A percentile compares a stretch with the other conserved stretches of the same genome.
phyloP scores from a whole-genome alignment of 2,797 vertebrate species.

The Cyprinella venusta region DNA sequence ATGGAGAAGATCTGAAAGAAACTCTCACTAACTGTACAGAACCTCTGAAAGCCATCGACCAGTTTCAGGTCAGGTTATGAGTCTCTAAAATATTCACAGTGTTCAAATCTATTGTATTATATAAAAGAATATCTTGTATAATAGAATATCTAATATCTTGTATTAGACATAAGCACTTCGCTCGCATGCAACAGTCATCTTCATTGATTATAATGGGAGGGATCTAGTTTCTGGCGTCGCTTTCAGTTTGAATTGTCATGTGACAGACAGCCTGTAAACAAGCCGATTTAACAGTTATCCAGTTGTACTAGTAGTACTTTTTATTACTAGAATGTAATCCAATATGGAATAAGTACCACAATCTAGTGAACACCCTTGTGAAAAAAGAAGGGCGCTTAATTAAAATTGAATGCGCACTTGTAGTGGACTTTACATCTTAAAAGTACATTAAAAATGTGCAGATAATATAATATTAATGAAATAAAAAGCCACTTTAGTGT shows the following conservation, averaged over 20 bases:
- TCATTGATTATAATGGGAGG: background rate
- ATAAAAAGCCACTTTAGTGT: background rate
- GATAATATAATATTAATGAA: background rate
- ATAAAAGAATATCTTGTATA: too few relatives aligned
- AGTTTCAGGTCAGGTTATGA: conserved; percentile 88
- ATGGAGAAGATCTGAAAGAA: conserved; percentile 96
- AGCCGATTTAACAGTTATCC: background rate
- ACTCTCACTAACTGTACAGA: conserved; percentile 98
- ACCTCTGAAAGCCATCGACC: conserved; percentile 96
- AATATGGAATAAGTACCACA: background rate
- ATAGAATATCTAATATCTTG: too few relatives aligned
- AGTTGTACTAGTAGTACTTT: background rate
- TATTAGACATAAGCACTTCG: background rate
- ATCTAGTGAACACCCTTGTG: background rate
- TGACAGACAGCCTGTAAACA: background rate
- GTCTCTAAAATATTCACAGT: background rate
- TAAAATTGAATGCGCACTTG: background rate
- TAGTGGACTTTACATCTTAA: background rate
- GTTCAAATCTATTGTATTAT: background rate
- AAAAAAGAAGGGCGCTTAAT: background rate
- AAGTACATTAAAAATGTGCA: background rate
- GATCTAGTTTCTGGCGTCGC: background rate
- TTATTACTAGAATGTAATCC: background rate
- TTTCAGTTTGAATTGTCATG: background rate
- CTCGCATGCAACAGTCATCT: background rate